Conservation (phyloP, 2,888 invertebrate species). For the Junonia oenone region DNA sequence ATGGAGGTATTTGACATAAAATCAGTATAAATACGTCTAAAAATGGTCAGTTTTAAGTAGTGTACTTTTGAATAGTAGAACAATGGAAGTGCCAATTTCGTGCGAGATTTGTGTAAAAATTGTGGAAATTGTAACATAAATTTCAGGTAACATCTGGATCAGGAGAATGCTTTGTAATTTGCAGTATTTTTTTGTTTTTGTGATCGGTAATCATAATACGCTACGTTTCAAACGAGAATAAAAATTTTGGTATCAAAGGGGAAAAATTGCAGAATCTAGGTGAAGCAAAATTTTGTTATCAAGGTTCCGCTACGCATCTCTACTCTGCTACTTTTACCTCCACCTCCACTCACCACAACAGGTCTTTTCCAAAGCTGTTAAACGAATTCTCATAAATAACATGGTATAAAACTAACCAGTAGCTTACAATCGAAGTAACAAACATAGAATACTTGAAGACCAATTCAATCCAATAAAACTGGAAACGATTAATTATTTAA, state of each 20-base stretch:
- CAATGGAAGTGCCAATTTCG: neutral
- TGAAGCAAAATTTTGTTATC: constrained; percentile 50
- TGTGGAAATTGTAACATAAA: neutral
- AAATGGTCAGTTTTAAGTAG: neutral
- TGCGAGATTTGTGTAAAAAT: neutral
- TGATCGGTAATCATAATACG: neutral
- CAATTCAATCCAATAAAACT: constrained; percentile 1
- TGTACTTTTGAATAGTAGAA: neutral
- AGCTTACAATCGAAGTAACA: neutral
- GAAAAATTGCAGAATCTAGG: constrained; percentile 49
- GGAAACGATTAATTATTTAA: neutral
- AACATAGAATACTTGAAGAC: constrained; percentile 1
- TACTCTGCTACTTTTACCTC: constrained; percentile 69
- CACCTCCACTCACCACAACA: constrained; percentile 73
- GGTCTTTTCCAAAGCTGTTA: constrained; percentile 78
- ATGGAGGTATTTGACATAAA: too few species aligned
- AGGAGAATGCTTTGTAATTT: neutral
- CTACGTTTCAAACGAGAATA: constrained; percentile 33
- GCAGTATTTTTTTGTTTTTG: neutral
- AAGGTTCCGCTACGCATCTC: constrained; percentile 61
- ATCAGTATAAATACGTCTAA: too few species aligned
- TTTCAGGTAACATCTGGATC: neutral
- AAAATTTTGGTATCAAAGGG: constrained; percentile 41
- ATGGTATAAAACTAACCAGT: constrained; percentile 6
- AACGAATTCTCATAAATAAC: constrained; percentile 54